Base-by-base conservation (phyloP, 2,113 vertebrate genomes). In the Eira barbara region DNA sequence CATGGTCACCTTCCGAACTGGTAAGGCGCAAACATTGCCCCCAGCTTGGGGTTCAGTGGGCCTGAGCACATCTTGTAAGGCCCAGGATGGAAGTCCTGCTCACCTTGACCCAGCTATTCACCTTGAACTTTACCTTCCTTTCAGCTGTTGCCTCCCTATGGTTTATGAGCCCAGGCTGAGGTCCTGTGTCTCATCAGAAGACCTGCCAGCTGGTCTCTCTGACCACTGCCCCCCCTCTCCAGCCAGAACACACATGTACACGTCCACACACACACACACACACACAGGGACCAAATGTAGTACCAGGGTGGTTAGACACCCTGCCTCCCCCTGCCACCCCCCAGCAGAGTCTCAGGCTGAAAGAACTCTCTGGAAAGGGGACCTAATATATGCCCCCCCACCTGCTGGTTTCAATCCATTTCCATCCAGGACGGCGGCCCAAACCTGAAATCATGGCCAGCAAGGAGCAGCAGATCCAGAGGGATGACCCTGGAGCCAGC, bases 1-100 rank as follows among this genome's bases (percentile, higher is more conserved):
- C 91, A 99, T 99, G 99, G 99, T 99, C 99, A 99, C 99, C 97
- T 99, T 99, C 98, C 99, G 99, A 97, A 99, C 99, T 1, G 99
- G 99, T 98, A 99, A 99, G 98, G 97, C 98, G 98, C 81, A 52
- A 47, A 55, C 25, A 1, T 18, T 57, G 42, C 49, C 31, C 92
- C 49, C 18, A 6, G 31, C 20, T 78, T 52, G 63, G 81, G 12
- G n/a, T 67, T 57, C n/a, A 1, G 1, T 20, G 82, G 45, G n/a
- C 86, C 65, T 1, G 27, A 49, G 23, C 6, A 47, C 27, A 49
- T 39, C 42, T 45, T 1, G 3, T 5, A 6, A n/a, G 34, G 47
- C 20, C 34, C 74, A 13, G 67, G 3, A 20, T 42, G 63, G 74
- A 86, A 63, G 4, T 29, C 36, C 42, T 84, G 39, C 34, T 69